These are phyloP conservation scores for Drosophila pectinifera DNA, from an alignment of 1,140 invertebrate species.

Conservation along the genomic window DNA sequence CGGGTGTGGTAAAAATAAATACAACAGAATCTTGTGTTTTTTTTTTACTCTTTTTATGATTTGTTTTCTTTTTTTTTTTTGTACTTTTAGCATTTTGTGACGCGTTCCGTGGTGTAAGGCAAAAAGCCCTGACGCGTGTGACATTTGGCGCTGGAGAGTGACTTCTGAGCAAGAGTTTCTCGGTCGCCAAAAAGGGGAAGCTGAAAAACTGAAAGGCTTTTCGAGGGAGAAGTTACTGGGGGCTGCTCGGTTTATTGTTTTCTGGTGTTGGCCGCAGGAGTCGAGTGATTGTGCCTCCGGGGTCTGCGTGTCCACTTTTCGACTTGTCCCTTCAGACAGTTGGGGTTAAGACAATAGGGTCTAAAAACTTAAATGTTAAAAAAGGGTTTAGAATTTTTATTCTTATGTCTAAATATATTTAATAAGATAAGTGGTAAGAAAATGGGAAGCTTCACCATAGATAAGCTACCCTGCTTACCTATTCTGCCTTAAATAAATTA, in stretches of 20 bases:
- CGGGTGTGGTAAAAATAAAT: conserved; percentile 70
- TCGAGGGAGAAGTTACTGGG: conserved; percentile 22
- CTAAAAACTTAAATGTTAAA: not conserved
- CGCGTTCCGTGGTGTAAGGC: conserved; percentile 47
- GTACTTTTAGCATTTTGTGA: conserved; percentile 37
- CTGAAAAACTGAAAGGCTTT: conserved; percentile 28
- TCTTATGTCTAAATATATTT: too few species aligned
- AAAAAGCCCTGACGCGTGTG: conserved; percentile 73
- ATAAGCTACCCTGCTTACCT: not conserved
- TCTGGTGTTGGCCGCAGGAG: conserved; percentile 37
- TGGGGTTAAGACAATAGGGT: not conserved
- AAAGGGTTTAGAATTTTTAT: too few species aligned
- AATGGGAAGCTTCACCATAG: too few species aligned
- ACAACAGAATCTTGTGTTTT: conserved; percentile 33
- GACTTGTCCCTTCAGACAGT: conserved; percentile 34
- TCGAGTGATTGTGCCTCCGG: conserved; percentile 36
- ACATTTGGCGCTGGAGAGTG: conserved; percentile 71
- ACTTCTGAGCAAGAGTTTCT: conserved; percentile 49
- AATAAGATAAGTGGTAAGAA: too few species aligned
- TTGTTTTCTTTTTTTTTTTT: conserved; percentile 7
- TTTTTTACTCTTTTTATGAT: conserved; percentile 22
- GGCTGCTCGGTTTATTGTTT: conserved; percentile 60
- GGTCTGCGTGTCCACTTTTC: conserved; percentile 27
- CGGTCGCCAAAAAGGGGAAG: conserved; percentile 10
- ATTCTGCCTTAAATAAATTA: not conserved